Evolutionary conservation across 2,888 invertebrate genomes (phyloP), one percentile per base, ranked within the genome.

Genomic region (Drosophila subquinaria): DNA sequence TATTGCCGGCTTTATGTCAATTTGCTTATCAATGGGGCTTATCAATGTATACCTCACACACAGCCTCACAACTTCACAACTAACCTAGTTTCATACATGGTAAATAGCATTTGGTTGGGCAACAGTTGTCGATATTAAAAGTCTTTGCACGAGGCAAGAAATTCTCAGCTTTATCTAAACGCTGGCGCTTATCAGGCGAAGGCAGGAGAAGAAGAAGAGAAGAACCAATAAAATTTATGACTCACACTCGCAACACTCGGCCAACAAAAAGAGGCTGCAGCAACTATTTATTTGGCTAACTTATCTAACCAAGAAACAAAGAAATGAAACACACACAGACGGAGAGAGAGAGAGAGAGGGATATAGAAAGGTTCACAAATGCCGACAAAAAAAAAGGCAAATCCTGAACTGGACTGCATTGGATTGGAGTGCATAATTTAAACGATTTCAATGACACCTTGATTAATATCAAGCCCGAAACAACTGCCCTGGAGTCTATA

Each of bases 391-490:
- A 57, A 60, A 57, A 52, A 60, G 30, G 59, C 36, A 61, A 55
- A 76, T 62, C 59, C 69, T 73, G 59, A 27, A 55, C 69, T 69
- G 69, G 38, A 45, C 59, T 65, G 57, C 48, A 66, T 62, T 79
- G 75, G 76, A 70, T 76, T 79, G 76, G 60, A 77, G 81, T 90
- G 89, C 87, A 89, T 90, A 90, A 90, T 89, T 90, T 90, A 91
- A 90, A 91, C 90, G 88, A 91, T 91, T 91, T 89, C 90, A 91
- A 90, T 91, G 91, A 91, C 91, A 91, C 91, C 87, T 90, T 91
- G 90, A 91, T 91, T 91, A 91, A 91, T 91, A 91, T 91, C 89
- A 91, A 85, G 73, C 82, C 59, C 47, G 59, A 48, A 82, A 80
- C 80, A 86, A 82, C 71, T 13, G 57, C 53, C 50, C 62, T 59